These are phyloP conservation scores for Chirona hameri DNA, from an alignment of 2,888 invertebrate species.

Conservation along the genomic window DNA sequence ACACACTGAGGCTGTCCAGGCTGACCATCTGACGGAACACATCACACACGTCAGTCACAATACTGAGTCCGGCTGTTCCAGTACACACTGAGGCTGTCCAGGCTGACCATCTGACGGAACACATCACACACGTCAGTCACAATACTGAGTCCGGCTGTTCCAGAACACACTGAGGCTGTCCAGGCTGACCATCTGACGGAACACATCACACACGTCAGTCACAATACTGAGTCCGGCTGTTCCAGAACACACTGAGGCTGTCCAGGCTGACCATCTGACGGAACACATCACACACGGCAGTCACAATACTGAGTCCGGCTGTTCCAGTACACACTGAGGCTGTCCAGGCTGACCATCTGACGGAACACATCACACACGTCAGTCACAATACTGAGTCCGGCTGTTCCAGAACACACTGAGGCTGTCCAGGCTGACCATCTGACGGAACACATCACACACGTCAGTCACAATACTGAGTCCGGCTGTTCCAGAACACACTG, in stretches of 20 bases:
- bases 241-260: slow-evolving; percentile 83
- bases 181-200: slow-evolving; percentile 64
- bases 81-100: too few relatives aligned
- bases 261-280: slow-evolving; percentile 56
- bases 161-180: slow-evolving; percentile 83
- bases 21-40: neutral
- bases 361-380: too few relatives aligned
- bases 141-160: slow-evolving; percentile 66
- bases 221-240: slow-evolving; percentile 56
- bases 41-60: too few relatives aligned
- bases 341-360: too few relatives aligned
- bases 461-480: slow-evolving; percentile 46
- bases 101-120: too few relatives aligned
- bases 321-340: too few relatives aligned
- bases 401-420: slow-evolving; percentile 87
- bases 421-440: slow-evolving; percentile 76
- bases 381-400: slow-evolving; percentile 53
- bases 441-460: slow-evolving; percentile 32
- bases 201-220: too few relatives aligned
- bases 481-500: slow-evolving; percentile 83
- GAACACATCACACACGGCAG: too few relatives aligned
- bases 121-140: too few relatives aligned
- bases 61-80: too few relatives aligned
- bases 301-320: too few relatives aligned
- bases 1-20: slow-evolving; percentile 76